Evolutionary conservation across 2,113 vertebrate genomes (phyloP), one percentile per base, ranked within the genome.

Genomic region (Crotalus tigris): DNA sequence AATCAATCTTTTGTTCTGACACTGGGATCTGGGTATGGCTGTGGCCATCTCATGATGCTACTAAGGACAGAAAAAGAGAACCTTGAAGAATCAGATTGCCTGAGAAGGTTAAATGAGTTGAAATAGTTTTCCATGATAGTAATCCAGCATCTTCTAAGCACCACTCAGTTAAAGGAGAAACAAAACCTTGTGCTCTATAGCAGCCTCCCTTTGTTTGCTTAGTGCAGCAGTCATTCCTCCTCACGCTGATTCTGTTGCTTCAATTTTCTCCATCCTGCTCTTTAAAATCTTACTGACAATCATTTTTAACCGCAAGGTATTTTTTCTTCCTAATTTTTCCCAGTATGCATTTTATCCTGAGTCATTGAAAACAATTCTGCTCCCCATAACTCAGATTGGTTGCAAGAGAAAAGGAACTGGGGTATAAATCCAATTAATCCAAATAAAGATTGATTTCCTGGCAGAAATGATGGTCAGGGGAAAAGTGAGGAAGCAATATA

Each of bases 151-250:
- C 57, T 90, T 54, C 89, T 29, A 58, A 93, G 33, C 0, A 88
- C 90, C 91, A 87, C 88, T 2, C 0, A 58, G 9, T 75, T 88
- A 12, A 88, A 87, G 92, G 89, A n/a, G 53, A 55, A 55, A 54
- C 6, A 0, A 0, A 89, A 54, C 0, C 49, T 91, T 90, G 7
- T 86, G 33, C n/a, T 21, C 0, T 0, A 93, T 64, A 92, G 51
- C 64, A 91, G 55, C 59, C 95, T 90, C 69, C 85, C 87, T 69
- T 95, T 93, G 92, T 94, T 92, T 91, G 92, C 92, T 95, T 93
- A 92, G 94, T 58, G 24, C 75, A 64, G 91, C 0, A 0, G 88
- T 96, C 93, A 51, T 95, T 95, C 92, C 55, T 94, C 93, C 39
- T 55, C 87, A 69, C 2, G 29, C 19, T 91, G 94, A 91, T 0